phyloP scores from a whole-genome alignment of 2,113 vertebrate species.

The Caracal caracal region DNA sequence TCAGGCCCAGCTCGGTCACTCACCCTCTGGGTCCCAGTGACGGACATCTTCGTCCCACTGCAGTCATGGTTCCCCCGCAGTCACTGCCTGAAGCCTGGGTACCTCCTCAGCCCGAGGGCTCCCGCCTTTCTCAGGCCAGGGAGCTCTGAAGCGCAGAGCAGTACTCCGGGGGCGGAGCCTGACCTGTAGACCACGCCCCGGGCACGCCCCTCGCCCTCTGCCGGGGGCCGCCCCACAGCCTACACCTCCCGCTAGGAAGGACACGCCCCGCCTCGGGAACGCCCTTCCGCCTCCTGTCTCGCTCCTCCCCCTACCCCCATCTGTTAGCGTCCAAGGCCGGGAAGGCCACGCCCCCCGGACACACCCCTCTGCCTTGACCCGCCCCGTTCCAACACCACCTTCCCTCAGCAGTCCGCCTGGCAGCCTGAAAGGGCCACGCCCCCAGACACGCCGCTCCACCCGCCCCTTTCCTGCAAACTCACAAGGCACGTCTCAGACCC shows the following conservation, averaged over 20 bases:
- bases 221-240: neutral
- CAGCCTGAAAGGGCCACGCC: neutral
- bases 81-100: neutral
- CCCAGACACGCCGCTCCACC: neutral
- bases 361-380: conserved; percentile 70
- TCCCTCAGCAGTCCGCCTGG: neutral
- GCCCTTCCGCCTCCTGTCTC: neutral
- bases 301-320: neutral
- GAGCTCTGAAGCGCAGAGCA: neutral
- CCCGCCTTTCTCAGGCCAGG: neutral
- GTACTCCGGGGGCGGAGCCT: conserved; percentile 28
- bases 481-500: accelerated
- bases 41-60: conserved; percentile 83
- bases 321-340: neutral
- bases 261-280: neutral
- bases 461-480: neutral
- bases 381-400: neutral
- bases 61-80: conserved; percentile 75
- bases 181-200: conserved; percentile 72
- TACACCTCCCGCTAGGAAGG: neutral
- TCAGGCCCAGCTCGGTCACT: conserved; percentile 66
- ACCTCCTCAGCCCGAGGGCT: conserved; percentile 7
- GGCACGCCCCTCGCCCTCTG: neutral
- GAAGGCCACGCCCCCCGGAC: conserved; percentile 76
- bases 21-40: conserved; percentile 84